A percentile compares a stretch with the other conserved stretches of the same genome.
phyloP scores from a whole-genome alignment of 2,113 vertebrate genomes.

The Tichodroma muraria region DNA sequence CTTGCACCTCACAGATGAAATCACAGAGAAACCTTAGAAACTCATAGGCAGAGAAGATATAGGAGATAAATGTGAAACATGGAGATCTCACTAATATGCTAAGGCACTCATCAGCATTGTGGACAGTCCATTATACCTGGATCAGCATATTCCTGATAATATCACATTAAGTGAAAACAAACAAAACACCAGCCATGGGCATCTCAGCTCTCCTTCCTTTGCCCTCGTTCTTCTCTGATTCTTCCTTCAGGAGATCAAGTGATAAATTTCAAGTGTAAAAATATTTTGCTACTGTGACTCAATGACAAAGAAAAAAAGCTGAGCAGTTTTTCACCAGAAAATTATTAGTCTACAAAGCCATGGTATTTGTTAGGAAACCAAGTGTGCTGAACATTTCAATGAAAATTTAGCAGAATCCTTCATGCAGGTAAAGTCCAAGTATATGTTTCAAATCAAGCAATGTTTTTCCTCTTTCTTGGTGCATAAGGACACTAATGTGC shows the following conservation, averaged over 20 bases:
- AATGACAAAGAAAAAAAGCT: background rate
- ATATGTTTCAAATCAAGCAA: background rate
- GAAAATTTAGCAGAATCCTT: background rate
- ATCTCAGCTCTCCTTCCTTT: background rate
- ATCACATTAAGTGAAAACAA: background rate
- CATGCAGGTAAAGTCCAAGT: background rate
- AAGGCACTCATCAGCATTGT: background rate
- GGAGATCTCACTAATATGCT: background rate
- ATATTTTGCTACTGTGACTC: background rate
- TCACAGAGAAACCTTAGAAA: background rate
- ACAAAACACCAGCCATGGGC: background rate
- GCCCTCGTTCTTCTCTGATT: background rate
- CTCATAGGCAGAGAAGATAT: background rate
- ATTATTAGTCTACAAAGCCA: background rate
- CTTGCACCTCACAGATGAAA: background rate
- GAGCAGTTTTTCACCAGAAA: background rate
- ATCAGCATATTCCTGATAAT: background rate
- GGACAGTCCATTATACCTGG: background rate
- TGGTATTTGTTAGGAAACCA: background rate
- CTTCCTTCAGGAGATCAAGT: background rate
- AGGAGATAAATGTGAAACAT: background rate
- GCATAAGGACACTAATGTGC: background rate
- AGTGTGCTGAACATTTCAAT: background rate
- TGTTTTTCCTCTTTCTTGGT: background rate
- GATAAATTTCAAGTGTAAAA: background rate